These are phyloP conservation scores for Xestobium rufovillosum DNA, from an alignment of 2,888 invertebrate genomes.

Conservation along the genomic window DNA sequence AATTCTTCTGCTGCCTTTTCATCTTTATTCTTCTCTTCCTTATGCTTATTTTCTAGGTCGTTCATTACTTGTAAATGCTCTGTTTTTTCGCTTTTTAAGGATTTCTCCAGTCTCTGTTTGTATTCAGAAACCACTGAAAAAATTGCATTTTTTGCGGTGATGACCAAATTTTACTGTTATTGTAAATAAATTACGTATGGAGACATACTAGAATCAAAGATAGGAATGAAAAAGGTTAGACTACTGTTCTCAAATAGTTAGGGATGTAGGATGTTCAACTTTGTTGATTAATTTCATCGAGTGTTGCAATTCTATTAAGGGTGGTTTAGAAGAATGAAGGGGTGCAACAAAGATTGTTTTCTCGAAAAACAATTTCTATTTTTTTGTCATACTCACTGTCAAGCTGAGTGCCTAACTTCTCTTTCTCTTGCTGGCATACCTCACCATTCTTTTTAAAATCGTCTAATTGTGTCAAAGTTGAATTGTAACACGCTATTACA, in stretches of 20 bases:
- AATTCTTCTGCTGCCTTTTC: slow-evolving; percentile 47
- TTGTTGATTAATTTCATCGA: no score
- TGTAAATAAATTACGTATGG: no score
- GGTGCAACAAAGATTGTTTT: no score
- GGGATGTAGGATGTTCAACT: no score
- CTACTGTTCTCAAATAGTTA: no score
- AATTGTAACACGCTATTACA: slow-evolving; percentile 52
- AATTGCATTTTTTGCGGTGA: slow-evolving; percentile 12
- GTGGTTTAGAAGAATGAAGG: no score
- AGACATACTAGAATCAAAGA: no score
- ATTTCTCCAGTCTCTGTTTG: slow-evolving; percentile 51
- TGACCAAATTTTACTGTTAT: no score
- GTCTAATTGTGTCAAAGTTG: slow-evolving; percentile 50
- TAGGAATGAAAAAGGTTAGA: slow-evolving; percentile 10
- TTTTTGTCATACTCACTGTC: slow-evolving; percentile 50
- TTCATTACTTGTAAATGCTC: slow-evolving; percentile 45
- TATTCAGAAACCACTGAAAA: slow-evolving; percentile 51
- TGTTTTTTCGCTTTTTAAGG: slow-evolving; percentile 48
- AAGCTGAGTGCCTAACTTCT: slow-evolving; percentile 50
- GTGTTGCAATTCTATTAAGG: no score
- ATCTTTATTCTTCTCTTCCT: slow-evolving; percentile 45
- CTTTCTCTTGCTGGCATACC: slow-evolving; percentile 52
- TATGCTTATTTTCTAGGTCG: slow-evolving; percentile 43
- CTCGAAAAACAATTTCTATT: no score
- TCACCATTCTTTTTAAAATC: slow-evolving; percentile 47